Base-by-base conservation (phyloP, 2,113 vertebrate species). In the Myodes glareolus region DNA sequence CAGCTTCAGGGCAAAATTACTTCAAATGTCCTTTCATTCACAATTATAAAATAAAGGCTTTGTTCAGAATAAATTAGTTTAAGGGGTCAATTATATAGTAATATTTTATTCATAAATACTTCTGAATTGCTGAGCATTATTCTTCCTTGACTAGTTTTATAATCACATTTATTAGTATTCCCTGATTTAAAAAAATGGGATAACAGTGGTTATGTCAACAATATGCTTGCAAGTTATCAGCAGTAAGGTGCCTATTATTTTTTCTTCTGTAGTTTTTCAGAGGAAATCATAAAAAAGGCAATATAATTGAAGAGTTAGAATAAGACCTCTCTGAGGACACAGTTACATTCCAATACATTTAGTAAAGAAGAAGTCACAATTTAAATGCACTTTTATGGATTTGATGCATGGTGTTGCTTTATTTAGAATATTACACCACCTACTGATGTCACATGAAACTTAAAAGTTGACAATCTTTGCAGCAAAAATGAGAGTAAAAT, bases 351-450 rank as follows among this genome's bases (percentile, higher is more conserved):
- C n/a, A 63, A 63, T 29, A 29, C 97, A 88, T 96, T 87, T 91
- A 91, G n/a, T 86, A 97, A 75, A 96, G 68, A 97, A 94, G 75
- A 98, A 98, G 97, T n/a, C 33, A 97, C 77, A 96, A 96, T 84
- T 52, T 5, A 80, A 94, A 96, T 92, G 92, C 92, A 96, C 97
- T 98, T 94, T 92, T 76, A 68, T 90, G 36, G 94, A 98, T 97
- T 47, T 29, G 9, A 1, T 97, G 90, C 61, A 25, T 86, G 55
- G 33, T 97, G 95, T 95, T 98, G 97, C 65, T 98, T 97, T 73
- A 91, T 94, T 97, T 97, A 85, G 96, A 97, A 97, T 50, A 29
- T 61, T 98, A 94, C 97, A 6, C 97, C 97, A 98, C n/a, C 78
- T 19, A 87, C 33, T 89, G 63, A 96, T 95, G 12, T 5, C 19